Conservation (phyloP, 2,797 vertebrate species). For the Podarcis siculus region DNA sequence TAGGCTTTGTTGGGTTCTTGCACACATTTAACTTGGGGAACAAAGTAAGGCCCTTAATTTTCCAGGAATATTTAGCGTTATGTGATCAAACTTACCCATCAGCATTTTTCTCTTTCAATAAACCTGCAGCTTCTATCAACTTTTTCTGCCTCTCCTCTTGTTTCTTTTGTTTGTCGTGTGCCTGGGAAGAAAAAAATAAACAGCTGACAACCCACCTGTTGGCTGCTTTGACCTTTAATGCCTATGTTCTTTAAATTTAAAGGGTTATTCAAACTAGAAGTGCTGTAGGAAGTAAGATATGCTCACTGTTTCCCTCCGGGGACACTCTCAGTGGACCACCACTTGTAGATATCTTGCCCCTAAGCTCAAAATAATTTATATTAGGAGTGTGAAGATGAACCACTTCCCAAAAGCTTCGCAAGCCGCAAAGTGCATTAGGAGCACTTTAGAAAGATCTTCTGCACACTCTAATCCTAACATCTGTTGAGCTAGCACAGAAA, state of each 20-base stretch:
- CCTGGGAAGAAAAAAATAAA: slow-evolving; percentile 68
- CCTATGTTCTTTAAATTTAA: neutral
- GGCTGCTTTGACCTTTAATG: neutral
- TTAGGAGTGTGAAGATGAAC: neutral
- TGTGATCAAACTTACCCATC: slow-evolving; percentile 86
- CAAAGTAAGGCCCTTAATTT: neutral
- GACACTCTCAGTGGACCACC: no score
- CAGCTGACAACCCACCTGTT: neutral
- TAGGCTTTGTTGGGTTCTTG: neutral
- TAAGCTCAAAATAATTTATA: neutral
- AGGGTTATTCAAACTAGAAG: neutral
- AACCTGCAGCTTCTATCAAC: slow-evolving; percentile 82
- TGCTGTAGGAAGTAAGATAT: neutral
- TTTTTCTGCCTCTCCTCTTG: slow-evolving; percentile 90
- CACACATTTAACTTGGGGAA: neutral
- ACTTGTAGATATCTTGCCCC: neutral
- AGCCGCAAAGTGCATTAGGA: neutral
- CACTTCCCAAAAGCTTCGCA: neutral
- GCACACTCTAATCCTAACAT: neutral
- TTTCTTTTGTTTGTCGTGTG: slow-evolving; percentile 86
- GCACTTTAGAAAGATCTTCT: neutral
- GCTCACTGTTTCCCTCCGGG: neutral
- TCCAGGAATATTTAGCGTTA: neutral
- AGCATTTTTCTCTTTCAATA: slow-evolving; percentile 87
- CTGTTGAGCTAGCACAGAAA: neutral